Conservation (phyloP, 2,888 invertebrate species). For the Idaea straminata region DNA sequence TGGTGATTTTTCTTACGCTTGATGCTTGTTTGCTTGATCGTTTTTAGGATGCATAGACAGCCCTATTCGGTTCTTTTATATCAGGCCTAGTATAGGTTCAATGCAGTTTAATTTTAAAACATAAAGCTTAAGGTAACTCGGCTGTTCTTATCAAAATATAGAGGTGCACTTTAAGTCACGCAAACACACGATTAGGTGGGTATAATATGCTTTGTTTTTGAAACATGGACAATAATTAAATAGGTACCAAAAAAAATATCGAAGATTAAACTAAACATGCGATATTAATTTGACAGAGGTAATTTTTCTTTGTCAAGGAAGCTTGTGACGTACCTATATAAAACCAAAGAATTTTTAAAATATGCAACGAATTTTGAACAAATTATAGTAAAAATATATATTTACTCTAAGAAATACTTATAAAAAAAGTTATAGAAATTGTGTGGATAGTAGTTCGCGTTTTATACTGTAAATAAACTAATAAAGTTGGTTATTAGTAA, state of each 20-base stretch:
- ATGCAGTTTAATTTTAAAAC: neutral
- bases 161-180: conserved; percentile 2
- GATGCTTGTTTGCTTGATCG: no score
- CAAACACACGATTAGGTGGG: conserved; percentile 1
- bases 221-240: conserved; percentile 3
- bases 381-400: no score
- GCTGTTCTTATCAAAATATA: neutral
- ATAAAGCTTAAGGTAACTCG: neutral
- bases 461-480: neutral
- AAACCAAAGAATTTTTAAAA: neutral
- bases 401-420: no score
- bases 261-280: neutral
- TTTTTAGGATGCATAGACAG: neutral
- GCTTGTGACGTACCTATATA: neutral
- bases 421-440: no score
- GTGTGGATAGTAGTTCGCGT: neutral
- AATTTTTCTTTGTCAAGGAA: conserved; percentile 2
- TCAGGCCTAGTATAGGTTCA: neutral
- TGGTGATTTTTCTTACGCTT: no score
- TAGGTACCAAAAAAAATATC: neutral
- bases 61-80: neutral
- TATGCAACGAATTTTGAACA: neutral
- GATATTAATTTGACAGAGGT: conserved; percentile 3
- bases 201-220: conserved; percentile 2
- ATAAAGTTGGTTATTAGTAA: conserved; percentile 9